Evolutionary conservation across 2,797 vertebrate species (phyloP), one percentile per base, ranked within the genome.

Genomic region (Hydrolagus colliei): DNA sequence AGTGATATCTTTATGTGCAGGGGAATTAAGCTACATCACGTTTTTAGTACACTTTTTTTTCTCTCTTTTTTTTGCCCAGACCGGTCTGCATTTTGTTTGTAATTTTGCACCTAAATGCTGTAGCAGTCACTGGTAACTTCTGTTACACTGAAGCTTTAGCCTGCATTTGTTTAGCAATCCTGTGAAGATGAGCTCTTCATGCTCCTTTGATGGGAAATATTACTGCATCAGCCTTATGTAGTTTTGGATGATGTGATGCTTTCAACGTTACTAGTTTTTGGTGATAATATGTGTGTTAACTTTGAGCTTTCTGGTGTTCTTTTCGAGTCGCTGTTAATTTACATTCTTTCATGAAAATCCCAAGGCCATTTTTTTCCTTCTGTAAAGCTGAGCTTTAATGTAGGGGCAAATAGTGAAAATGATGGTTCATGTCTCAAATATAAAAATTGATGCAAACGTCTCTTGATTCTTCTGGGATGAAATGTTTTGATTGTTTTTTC

Each of bases 341-440:
- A 67, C 79, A 84, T 84, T 84, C 79, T 79, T 63, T 84, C 79
- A 84, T 84, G 65, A 84, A 84, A 84, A 71, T 71, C 65, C 65
- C 79, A 84, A 41, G 79, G 65, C 32, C 65, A 84, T 87, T 92
- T 92, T 88, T 90, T 92, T 90, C 91, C 89, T 89, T 91, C 91
- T 88, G 88, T 93, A 93, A 94, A 92, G 95, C 94, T 94, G 94
- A 95, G 95, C 95, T 96, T 95, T 95, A 95, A 93, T 89, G 92
- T 95, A 94, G 94, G 93, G 93, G 92, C 93, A 95, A 94, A 92
- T 95, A 94, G 91, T 89, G 79, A 62, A 84, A 84, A 95, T 93
- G 93, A 94, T 92, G 93, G 95, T 92, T 92, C 93, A 94, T 95
- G 94, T 94, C 92, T 96, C 93, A 92, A 90, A 92, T 94, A 94